These are phyloP conservation scores for Sebastes oblongus DNA, from an alignment of 2,797 vertebrate genomes.

Conservation along the genomic window DNA sequence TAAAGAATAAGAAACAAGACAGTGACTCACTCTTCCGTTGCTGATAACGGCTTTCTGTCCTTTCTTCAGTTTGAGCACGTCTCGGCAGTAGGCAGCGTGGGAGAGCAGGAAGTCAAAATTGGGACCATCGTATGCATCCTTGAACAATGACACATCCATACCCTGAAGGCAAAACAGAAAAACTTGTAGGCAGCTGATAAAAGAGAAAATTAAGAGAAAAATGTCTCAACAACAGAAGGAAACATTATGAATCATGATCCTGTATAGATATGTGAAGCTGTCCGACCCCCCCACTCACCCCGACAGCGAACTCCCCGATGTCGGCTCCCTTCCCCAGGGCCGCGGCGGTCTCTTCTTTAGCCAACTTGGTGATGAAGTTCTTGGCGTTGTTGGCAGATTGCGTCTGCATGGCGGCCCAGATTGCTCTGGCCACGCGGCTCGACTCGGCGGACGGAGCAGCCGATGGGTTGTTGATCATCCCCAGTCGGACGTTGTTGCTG, in stretches of 20 bases:
- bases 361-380: conserved; percentile 98
- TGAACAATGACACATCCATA: conserved; percentile 92
- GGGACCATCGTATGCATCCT: conserved; percentile 86
- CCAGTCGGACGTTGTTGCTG: conserved; percentile 93
- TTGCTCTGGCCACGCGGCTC: conserved; percentile 85
- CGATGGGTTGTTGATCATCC: conserved; percentile 93
- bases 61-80: conserved; percentile 93
- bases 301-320: conserved; percentile 89
- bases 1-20: background rate
- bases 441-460: conserved; percentile 74
- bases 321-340: conserved; percentile 85
- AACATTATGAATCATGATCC: background rate
- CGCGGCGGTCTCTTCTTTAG: conserved; percentile 90
- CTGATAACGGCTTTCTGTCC: conserved; percentile 95
- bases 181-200: conserved; percentile 1
- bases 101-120: conserved; percentile 93
- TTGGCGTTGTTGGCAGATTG: conserved; percentile 94
- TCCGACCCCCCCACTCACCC: conserved; percentile 78
- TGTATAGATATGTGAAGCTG: background rate
- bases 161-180: conserved; percentile 80
- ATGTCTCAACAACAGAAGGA: background rate
- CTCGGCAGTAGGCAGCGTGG: conserved; percentile 90
- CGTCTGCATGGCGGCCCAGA: conserved; percentile 95
- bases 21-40: conserved; percentile 92
- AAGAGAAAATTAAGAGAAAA: background rate